phyloP scores from a whole-genome alignment of 2,888 invertebrate species.

The Nowickia ferox region DNA sequence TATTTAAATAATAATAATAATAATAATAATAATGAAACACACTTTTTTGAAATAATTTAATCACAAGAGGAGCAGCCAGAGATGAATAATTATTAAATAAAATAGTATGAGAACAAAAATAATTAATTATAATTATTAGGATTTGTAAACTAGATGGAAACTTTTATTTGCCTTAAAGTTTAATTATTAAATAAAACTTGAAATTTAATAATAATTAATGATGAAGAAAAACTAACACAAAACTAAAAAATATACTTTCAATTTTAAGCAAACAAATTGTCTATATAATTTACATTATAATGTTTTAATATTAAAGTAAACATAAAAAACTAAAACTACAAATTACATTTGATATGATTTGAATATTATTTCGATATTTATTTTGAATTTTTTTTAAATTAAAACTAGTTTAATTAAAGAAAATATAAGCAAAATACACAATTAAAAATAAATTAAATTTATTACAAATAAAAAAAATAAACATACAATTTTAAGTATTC shows the following conservation, averaged over 20 bases:
- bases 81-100: slow-evolving; percentile 26
- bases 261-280: slow-evolving; percentile 42
- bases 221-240: slow-evolving; percentile 35
- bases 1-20: slow-evolving; percentile 43
- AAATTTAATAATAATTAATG: slow-evolving; percentile 66
- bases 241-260: slow-evolving; percentile 49
- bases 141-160: slow-evolving; percentile 80
- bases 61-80: slow-evolving; percentile 10
- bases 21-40: background rate
- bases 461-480: slow-evolving; percentile 39
- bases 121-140: slow-evolving; percentile 66
- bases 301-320: slow-evolving; percentile 32
- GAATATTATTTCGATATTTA: slow-evolving; percentile 39
- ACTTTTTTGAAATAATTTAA: slow-evolving; percentile 61
- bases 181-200: slow-evolving; percentile 75
- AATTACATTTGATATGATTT: background rate
- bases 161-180: slow-evolving; percentile 82
- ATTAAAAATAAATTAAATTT: slow-evolving; percentile 60
- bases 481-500: slow-evolving; percentile 44
- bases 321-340: slow-evolving; percentile 12
- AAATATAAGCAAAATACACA: background rate
- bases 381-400: slow-evolving; percentile 41
- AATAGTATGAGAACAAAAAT: slow-evolving; percentile 54
- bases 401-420: slow-evolving; percentile 59
- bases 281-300: slow-evolving; percentile 64